Percentiles rank a stretch among this genome's conserved stretches.
Conservation (phyloP, 2,888 invertebrate genomes). For the Acleris cristana region DNA sequence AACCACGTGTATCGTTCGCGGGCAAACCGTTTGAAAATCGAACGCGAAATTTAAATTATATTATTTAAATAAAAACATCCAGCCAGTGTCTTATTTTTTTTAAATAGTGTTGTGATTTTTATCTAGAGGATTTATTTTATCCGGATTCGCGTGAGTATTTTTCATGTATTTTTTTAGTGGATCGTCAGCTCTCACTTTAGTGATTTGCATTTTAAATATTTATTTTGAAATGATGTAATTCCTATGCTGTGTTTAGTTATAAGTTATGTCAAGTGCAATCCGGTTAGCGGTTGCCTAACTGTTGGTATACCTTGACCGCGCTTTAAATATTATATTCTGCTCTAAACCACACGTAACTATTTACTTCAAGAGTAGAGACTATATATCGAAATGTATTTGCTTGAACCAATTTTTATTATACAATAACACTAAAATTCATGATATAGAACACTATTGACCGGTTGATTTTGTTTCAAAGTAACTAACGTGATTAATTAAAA, state of each 20-base stretch:
- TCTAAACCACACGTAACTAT: constrained; percentile 20
- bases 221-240: constrained; percentile 38
- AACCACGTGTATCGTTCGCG: constrained; percentile 65
- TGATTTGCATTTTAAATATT: constrained; percentile 38
- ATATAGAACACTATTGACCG: no score
- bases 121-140: constrained; percentile 13
- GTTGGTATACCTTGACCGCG: constrained; percentile 39
- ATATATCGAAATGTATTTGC: neutral
- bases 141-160: constrained; percentile 30
- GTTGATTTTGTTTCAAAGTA: no score
- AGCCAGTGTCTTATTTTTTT: constrained; percentile 23
- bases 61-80: neutral
- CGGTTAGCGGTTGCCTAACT: constrained; percentile 44
- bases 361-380: neutral
- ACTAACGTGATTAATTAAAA: no score
- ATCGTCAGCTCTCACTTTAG: constrained; percentile 39
- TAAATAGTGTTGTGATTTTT: constrained; percentile 34
- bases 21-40: constrained; percentile 56
- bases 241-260: constrained; percentile 24
- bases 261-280: constrained; percentile 30
- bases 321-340: constrained; percentile 22
- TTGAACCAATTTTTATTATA: no score
- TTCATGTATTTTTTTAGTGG: constrained; percentile 30
- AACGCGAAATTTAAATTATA: constrained; percentile 37
- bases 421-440: no score